Evolutionary conservation across 2,888 invertebrate genomes (phyloP), one percentile per base, ranked within the genome.

Genomic region (Tipula confusa): DNA sequence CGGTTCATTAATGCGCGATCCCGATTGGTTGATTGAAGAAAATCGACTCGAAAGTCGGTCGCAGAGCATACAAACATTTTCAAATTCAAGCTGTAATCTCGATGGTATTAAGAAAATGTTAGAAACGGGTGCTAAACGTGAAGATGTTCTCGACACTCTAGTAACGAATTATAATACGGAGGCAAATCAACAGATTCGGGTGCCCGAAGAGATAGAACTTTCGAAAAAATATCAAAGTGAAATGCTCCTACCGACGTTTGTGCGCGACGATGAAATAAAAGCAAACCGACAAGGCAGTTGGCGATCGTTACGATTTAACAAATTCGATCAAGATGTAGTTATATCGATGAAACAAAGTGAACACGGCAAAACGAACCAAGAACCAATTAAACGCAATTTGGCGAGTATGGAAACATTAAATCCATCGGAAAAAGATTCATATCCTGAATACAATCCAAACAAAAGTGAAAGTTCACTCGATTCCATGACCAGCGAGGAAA

Each of bases 1-100:
- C 88, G 97, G 97, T 0, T 93, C 94, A 29, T 91, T 97, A 0
- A 96, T 97, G 95, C 91, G 95, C 83, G 97, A 97, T 88, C 95
- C 97, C 0, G 95, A 96, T 86, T 97, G 97, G 96, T 84, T 88
- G 82, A 86, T 89, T 85, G 85, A 90, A 86, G 86, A 91, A 87
- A 89, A 89, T 86, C 88, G 89, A 0, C 84, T 89, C 82, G 89
- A 89, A 86, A 89, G 88, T 84, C 88, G 89, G n/a, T 89, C 89
- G 7, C 89, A 89, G 85, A 89, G 89, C 85, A 89, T 89, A 0
- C 88, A 89, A 80, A 89, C 89, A 3, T 89, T 89, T 84, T 89
- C 89, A 3, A 89, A 89, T 84, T 89, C 89, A 4, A 89, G 89
- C 84, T 88, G 89, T 6, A 89, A 89, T 80, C 86, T 89, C 84